Conservation (phyloP, 2,113 vertebrate genomes). For the Notarius lentiginosus region DNA sequence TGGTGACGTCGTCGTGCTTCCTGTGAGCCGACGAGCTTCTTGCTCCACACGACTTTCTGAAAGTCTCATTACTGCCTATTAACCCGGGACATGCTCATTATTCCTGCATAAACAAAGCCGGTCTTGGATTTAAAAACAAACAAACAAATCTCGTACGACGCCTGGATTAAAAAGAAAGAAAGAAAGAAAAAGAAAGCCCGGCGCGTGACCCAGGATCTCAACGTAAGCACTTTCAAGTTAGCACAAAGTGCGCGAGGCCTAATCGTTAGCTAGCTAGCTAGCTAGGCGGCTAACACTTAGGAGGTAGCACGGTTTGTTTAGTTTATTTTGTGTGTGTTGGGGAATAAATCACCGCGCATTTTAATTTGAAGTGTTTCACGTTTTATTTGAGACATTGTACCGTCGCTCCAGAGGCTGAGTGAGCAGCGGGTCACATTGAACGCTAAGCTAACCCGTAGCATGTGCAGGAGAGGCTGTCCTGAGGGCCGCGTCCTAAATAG, state of each 20-base stretch:
- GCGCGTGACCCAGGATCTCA: conserved; percentile 10
- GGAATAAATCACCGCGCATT: neutral
- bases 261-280: conserved; percentile 45
- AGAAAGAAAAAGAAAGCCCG: neutral
- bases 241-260: conserved; percentile 48
- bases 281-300: neutral
- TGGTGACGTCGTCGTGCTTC: conserved; percentile 29
- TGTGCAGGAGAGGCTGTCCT: conserved; percentile 41
- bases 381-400: neutral
- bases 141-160: neutral
- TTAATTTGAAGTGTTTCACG: neutral
- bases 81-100: neutral
- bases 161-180: neutral
- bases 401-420: too few species aligned
- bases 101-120: neutral
- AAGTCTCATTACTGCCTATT: neutral
- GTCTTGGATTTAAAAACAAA: neutral
- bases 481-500: neutral
- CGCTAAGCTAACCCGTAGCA: neutral
- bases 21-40: conserved; percentile 22
- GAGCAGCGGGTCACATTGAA: neutral
- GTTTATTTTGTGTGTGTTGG: neutral
- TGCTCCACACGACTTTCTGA: neutral
- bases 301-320: neutral
- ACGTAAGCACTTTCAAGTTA: conserved; percentile 37